A percentile compares a stretch with the other conserved stretches of the same genome.
Conservation (phyloP, 2,797 vertebrate genomes). For the Pseudochromis fuscus region DNA sequence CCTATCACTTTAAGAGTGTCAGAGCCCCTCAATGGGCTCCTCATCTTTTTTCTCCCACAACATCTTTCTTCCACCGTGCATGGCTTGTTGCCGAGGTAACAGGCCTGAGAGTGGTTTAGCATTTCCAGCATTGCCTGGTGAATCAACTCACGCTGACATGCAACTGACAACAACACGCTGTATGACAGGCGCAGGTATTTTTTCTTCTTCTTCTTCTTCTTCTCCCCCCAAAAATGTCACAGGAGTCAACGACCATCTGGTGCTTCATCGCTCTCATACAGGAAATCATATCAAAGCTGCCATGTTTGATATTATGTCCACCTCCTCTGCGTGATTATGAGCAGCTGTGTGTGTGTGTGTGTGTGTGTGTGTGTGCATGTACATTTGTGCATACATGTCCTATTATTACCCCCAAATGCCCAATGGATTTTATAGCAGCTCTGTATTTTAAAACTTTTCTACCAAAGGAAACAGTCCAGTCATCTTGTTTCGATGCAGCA, state of each 20-base stretch:
- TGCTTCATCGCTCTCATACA: constrained; percentile 26
- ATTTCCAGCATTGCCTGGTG: constrained; percentile 66
- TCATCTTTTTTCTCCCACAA: constrained; percentile 73
- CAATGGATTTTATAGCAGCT: too few relatives aligned
- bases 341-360: constrained; percentile 1
- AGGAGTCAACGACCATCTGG: constrained; percentile 32
- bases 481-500: too few relatives aligned
- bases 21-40: constrained; percentile 66
- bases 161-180: constrained; percentile 58
- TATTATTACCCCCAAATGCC: too few relatives aligned
- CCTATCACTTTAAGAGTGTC: constrained; percentile 76
- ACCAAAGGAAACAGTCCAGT: too few relatives aligned
- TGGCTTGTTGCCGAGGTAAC: constrained; percentile 84
- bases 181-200: constrained; percentile 48
- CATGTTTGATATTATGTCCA: neutral
- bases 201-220: too few relatives aligned
- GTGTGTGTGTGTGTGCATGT: constrained; percentile 1
- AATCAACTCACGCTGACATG: constrained; percentile 70
- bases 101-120: constrained; percentile 67
- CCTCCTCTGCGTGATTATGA: constrained; percentile 6
- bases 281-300: constrained; percentile 11
- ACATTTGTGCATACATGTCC: constrained; percentile 13
- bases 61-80: constrained; percentile 74
- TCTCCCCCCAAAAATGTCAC: constrained; percentile 29
- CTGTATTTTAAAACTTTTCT: too few relatives aligned